Conservation (phyloP, 2,113 vertebrate genomes). For the Hydropotes inermis region DNA sequence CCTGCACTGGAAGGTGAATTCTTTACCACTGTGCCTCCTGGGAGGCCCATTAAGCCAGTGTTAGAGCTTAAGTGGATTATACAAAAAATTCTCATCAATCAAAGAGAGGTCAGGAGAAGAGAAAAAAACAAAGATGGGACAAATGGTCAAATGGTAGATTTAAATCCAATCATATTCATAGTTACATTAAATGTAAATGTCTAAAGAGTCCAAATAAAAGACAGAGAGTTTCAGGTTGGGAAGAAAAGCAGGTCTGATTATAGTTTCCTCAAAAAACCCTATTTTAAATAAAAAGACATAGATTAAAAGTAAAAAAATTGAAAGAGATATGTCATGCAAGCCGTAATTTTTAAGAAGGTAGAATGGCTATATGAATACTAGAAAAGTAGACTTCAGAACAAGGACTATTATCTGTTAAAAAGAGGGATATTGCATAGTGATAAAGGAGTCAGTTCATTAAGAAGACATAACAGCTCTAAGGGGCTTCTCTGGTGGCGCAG, state of each 20-base stretch:
- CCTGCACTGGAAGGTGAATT: background rate
- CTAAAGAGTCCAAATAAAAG: constrained; percentile 4
- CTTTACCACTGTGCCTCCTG: background rate
- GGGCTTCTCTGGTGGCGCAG: background rate
- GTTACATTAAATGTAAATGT: background rate
- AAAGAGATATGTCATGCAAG: background rate
- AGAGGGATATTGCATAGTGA: background rate
- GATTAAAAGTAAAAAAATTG: background rate
- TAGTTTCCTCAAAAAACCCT: background rate
- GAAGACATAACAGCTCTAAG: background rate
- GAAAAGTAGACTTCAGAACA: background rate
- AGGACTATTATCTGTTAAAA: background rate
- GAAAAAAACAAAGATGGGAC: background rate
- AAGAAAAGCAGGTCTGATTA: background rate
- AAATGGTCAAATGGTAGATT: background rate
- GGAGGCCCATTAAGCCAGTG: background rate
- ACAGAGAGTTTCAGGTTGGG: background rate
- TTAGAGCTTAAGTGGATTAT: background rate
- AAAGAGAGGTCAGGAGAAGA: background rate
- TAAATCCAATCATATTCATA: background rate
- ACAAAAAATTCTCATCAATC: background rate
- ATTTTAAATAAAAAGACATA: background rate
- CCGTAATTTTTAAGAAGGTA: background rate
- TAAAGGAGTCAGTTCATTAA: background rate
- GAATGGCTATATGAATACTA: background rate